Evolutionary conservation across 2,113 vertebrate genomes (phyloP).

Genomic region (Sylvietta virens): DNA sequence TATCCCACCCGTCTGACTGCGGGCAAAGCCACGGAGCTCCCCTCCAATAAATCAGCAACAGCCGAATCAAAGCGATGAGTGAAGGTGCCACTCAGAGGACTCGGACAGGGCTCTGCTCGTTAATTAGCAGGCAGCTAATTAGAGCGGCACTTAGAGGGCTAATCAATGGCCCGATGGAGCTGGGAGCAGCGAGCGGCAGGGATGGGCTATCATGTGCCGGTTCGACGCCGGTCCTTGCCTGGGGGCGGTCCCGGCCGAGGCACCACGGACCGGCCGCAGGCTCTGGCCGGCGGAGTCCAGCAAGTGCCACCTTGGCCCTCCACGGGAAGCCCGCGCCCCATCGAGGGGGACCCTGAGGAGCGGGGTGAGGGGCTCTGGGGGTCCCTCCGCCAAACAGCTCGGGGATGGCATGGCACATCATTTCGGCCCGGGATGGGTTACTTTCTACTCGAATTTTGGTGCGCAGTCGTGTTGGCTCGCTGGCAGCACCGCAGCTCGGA

Average conservation of each 20-base stretch:
- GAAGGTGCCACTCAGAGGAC: slow-evolving; percentile 77
- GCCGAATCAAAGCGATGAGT: slow-evolving; percentile 73
- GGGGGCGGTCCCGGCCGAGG: background rate
- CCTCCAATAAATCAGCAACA: background rate
- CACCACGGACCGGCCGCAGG: background rate
- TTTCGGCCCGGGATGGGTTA: background rate
- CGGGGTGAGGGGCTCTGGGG: too few species aligned
- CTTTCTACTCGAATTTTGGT: slow-evolving; percentile 45
- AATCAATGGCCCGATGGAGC: slow-evolving; percentile 87
- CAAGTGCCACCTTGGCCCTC: background rate
- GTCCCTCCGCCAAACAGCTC: background rate
- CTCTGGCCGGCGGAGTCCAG: background rate
- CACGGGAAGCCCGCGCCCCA: background rate
- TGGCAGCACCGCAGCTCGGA: background rate
- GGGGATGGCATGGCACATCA: background rate
- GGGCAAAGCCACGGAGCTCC: background rate
- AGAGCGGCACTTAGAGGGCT: slow-evolving; percentile 80
- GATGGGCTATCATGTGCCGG: background rate
- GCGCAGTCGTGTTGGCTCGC: background rate
- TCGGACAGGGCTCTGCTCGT: slow-evolving; percentile 66
- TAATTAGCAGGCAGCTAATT: slow-evolving; percentile 87
- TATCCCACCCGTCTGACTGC: background rate
- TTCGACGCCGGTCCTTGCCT: background rate
- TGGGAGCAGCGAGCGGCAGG: slow-evolving; percentile 65
- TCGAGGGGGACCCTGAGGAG: background rate